A percentile compares a stretch with the other conserved stretches of the same genome.
These are phyloP conservation scores for Geotria australis DNA, from an alignment of 2,797 vertebrate species.

Conservation along the genomic window DNA sequence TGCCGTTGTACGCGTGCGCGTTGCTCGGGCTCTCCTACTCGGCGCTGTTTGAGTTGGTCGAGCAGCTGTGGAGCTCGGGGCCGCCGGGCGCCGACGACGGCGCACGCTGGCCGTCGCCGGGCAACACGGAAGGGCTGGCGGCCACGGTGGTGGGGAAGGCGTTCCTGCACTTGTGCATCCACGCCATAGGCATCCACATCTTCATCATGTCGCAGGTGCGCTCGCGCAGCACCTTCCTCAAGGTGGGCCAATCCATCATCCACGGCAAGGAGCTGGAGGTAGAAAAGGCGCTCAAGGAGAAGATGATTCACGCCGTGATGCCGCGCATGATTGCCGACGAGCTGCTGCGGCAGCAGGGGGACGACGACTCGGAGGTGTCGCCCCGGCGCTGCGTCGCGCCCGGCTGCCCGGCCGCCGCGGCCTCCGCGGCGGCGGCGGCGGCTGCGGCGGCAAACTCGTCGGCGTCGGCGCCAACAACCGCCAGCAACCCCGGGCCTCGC, in stretches of 20 bases:
- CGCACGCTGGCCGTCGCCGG: not conserved
- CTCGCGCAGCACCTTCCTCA: slow-evolving; percentile 87
- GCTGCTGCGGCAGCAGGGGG: slow-evolving; percentile 80
- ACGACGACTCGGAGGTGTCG: slow-evolving; percentile 61
- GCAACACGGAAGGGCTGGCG: not conserved
- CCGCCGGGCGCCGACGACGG: too few species aligned
- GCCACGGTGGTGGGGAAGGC: slow-evolving; percentile 32
- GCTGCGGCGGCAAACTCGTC: slow-evolving; percentile 4
- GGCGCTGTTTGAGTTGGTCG: slow-evolving; percentile 50
- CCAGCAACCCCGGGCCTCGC: too few species aligned
- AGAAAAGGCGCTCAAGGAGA: slow-evolving; percentile 88
- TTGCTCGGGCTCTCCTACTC: slow-evolving; percentile 57
- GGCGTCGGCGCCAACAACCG: slow-evolving; percentile 36
- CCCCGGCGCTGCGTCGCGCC: slow-evolving; percentile 27
- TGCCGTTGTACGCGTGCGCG: slow-evolving; percentile 59
- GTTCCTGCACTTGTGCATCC: slow-evolving; percentile 60
- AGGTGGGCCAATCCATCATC: slow-evolving; percentile 94
- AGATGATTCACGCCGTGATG: slow-evolving; percentile 99
- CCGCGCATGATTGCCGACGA: slow-evolving; percentile 66
- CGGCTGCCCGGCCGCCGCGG: not conserved
- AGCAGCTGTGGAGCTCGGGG: slow-evolving; percentile 4
- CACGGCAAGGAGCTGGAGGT: slow-evolving; percentile 93
- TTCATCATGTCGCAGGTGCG: slow-evolving; percentile 92
- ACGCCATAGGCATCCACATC: slow-evolving; percentile 60
- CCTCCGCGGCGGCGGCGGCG: not conserved